Percentiles rank a stretch among this genome's conserved stretches.
Evolutionary conservation across 2,888 invertebrate genomes (phyloP).

Genomic region (Cantharis flavilabris): DNA sequence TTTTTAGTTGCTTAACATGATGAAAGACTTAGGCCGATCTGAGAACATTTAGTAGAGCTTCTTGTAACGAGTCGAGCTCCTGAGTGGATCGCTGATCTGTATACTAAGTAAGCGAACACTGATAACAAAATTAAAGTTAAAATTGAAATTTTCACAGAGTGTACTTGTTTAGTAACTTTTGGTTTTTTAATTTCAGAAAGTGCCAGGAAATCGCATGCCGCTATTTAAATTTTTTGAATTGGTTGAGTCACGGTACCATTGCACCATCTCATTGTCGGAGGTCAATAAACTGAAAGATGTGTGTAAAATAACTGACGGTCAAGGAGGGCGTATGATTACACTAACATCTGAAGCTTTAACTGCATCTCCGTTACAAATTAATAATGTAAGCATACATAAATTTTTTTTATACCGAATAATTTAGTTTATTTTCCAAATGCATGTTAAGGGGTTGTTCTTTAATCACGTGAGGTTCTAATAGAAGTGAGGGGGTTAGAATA

Average conservation of each 20-base stretch:
- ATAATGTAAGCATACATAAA: slow-evolving; percentile 35
- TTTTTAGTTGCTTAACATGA: slow-evolving; percentile 16
- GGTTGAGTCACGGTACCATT: slow-evolving; percentile 79
- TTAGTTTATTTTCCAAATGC: too few relatives aligned
- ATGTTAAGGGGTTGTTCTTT: too few relatives aligned
- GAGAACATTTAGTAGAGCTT: slow-evolving; percentile 30
- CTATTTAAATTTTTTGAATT: slow-evolving; percentile 82
- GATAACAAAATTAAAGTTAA: not conserved
- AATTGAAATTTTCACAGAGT: not conserved
- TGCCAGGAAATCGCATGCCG: slow-evolving; percentile 74
- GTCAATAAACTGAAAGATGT: slow-evolving; percentile 77
- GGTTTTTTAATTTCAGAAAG: slow-evolving; percentile 60
- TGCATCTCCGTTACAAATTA: slow-evolving; percentile 58
- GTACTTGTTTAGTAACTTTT: not conserved
- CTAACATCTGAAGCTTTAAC: slow-evolving; percentile 63
- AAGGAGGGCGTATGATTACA: slow-evolving; percentile 72
- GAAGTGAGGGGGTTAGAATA: too few relatives aligned
- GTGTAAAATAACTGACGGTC: slow-evolving; percentile 73
- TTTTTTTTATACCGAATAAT: too few relatives aligned
- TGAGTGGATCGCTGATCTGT: not conserved
- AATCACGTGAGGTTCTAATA: too few relatives aligned
- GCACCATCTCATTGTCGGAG: slow-evolving; percentile 73
- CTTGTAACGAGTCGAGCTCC: slow-evolving; percentile 9
- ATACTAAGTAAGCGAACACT: slow-evolving; percentile 6
- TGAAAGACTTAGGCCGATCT: slow-evolving; percentile 39